Evolutionary conservation across 1,140 invertebrate species (phyloP).

Genomic region (Drosophila ogumai): DNA sequence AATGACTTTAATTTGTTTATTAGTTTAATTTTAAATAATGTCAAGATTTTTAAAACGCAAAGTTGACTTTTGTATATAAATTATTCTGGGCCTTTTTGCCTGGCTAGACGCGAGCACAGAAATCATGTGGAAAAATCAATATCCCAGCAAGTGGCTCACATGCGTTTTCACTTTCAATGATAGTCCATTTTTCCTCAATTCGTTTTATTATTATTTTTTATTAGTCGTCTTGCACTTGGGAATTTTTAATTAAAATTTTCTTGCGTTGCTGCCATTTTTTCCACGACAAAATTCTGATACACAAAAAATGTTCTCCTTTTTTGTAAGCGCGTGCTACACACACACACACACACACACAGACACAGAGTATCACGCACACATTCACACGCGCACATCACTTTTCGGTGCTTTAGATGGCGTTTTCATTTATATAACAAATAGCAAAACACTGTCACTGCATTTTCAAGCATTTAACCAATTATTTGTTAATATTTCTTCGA

Average conservation of each 20-base stretch:
- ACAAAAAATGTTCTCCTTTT: constrained; percentile 74
- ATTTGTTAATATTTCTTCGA: constrained; percentile 5
- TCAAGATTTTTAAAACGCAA: background rate
- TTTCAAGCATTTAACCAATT: constrained; percentile 18
- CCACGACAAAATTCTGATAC: constrained; percentile 66
- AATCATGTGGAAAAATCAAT: constrained; percentile 77
- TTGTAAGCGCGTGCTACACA: constrained; percentile 62
- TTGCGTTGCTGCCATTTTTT: constrained; percentile 30
- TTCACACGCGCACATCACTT: constrained; percentile 64
- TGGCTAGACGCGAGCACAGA: constrained; percentile 32
- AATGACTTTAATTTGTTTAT: constrained; percentile 20
- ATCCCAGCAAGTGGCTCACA: constrained; percentile 59
- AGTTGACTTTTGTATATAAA: constrained; percentile 2
- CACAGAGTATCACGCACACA: constrained; percentile 30
- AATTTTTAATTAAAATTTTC: constrained; percentile 40
- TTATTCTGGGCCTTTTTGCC: constrained; percentile 18
- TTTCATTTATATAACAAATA: constrained; percentile 69
- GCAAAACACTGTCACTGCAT: constrained; percentile 22
- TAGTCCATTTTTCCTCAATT: constrained; percentile 26
- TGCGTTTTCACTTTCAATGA: constrained; percentile 76
- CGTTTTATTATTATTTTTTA: constrained; percentile 14
- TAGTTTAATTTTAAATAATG: constrained; percentile 10
- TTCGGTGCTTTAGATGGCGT: constrained; percentile 57
- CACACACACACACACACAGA: constrained; percentile 27
- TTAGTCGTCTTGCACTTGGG: constrained; percentile 11